These are phyloP conservation scores for Hippocampus guttulatus DNA, from an alignment of 2,113 vertebrate species.

Conservation along the genomic window DNA sequence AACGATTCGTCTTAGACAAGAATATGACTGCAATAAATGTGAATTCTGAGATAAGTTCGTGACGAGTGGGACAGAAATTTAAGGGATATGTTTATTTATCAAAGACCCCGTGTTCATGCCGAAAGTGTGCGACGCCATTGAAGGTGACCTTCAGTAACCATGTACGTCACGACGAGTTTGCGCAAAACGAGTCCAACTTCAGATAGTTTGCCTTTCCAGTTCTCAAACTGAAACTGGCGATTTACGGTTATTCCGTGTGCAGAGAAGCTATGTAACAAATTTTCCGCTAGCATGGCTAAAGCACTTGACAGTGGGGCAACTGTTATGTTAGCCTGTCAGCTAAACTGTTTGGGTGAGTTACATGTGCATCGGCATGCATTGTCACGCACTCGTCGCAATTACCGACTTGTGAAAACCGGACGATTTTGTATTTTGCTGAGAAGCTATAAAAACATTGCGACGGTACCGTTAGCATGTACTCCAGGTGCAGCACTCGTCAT, in stretches of 20 bases:
- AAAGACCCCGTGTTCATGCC: slow-evolving; percentile 14
- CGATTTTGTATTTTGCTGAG: neutral
- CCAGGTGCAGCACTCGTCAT: neutral
- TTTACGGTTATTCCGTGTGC: neutral
- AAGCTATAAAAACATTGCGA: neutral
- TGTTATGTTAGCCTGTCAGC: slow-evolving; percentile 39
- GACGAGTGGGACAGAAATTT: neutral
- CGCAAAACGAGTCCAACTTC: neutral
- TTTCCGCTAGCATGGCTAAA: neutral
- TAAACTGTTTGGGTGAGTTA: slow-evolving; percentile 31
- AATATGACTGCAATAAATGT: neutral
- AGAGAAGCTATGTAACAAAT: neutral
- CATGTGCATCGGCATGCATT: neutral
- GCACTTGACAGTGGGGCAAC: slow-evolving; percentile 1
- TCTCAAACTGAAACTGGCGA: neutral
- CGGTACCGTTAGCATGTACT: neutral
- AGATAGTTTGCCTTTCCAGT: neutral
- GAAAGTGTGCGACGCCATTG: slow-evolving; percentile 64
- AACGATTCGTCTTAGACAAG: neutral
- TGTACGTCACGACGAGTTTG: slow-evolving; percentile 42
- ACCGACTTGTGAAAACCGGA: neutral
- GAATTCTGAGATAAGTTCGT: neutral
- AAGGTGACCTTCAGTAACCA: slow-evolving; percentile 80
- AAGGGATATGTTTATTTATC: accelerated
- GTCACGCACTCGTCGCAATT: neutral